A percentile compares a stretch with the other conserved stretches of the same genome.
Conservation (phyloP, 2,113 vertebrate species). For the Psilopsiagon aymara region DNA sequence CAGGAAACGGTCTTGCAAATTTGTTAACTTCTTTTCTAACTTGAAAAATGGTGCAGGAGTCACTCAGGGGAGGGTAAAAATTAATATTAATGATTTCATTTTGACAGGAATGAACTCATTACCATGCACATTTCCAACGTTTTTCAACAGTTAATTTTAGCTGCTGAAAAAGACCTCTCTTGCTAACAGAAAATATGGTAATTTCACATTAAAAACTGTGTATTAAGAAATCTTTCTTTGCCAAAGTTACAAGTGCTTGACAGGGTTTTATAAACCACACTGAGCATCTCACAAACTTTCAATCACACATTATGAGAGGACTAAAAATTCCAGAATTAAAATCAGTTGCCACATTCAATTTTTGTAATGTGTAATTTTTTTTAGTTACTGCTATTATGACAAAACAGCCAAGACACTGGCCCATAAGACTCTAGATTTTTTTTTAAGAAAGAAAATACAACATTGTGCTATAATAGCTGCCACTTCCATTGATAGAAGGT, state of each 20-base stretch:
- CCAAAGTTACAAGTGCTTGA: conserved; percentile 65
- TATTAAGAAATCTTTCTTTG: conserved; percentile 68
- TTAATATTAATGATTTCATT: conserved; percentile 71
- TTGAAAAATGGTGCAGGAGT: conserved; percentile 59
- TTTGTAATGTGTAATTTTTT: conserved; percentile 18
- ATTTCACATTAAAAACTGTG: conserved; percentile 69
- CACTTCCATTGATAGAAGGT: not conserved
- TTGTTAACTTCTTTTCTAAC: conserved; percentile 23
- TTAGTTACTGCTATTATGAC: not conserved
- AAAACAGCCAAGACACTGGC: not conserved
- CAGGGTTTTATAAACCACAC: conserved; percentile 66
- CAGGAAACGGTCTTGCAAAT: conserved; percentile 29
- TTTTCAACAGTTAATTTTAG: conserved; percentile 74
- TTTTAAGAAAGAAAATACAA: not conserved
- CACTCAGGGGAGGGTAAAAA: conserved; percentile 57
- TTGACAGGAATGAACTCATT: conserved; percentile 68
- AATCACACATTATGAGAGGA: conserved; percentile 52
- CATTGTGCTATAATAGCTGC: not conserved
- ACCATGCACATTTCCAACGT: conserved; percentile 67
- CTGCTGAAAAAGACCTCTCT: conserved; percentile 67
- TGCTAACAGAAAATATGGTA: conserved; percentile 68
- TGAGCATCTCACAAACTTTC: conserved; percentile 62
- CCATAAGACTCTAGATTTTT: not conserved
- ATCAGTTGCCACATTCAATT: conserved; percentile 23
- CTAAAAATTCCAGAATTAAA: conserved; percentile 61